Conservation (phyloP, 2,888 invertebrate species). For the Caenorhabditis zanzibari region DNA sequence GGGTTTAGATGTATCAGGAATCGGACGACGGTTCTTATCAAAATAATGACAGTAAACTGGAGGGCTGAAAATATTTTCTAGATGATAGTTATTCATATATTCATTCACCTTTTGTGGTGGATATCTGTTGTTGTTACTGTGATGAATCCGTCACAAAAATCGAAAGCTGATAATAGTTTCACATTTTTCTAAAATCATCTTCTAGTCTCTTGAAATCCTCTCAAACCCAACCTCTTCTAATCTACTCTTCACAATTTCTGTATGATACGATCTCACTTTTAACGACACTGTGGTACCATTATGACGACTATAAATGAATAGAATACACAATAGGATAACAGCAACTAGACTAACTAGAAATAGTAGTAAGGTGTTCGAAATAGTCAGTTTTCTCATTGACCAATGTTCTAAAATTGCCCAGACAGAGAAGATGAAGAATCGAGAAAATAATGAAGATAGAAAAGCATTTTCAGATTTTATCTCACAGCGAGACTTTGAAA, state of each 20-base stretch:
- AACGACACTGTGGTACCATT: not conserved
- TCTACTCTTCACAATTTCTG: not conserved
- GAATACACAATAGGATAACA: not conserved
- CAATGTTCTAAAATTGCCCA: constrained; percentile 6
- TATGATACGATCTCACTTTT: constrained; percentile 5
- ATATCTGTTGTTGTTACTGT: not conserved
- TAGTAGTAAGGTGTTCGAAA: not conserved
- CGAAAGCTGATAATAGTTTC: constrained; percentile 20
- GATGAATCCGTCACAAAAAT: constrained; percentile 10
- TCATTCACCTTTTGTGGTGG: not conserved
- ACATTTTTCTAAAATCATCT: constrained; percentile 8
- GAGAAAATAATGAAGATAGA: constrained; percentile 28
- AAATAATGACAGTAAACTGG: constrained; percentile 40
- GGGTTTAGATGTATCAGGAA: constrained; percentile 25
- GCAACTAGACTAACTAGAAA: not conserved
- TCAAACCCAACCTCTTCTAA: not conserved
- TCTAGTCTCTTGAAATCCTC: too few relatives aligned
- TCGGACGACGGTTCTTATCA: constrained; percentile 16
- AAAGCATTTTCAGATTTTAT: constrained; percentile 61
- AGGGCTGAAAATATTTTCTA: not conserved
- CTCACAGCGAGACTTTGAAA: constrained; percentile 50
- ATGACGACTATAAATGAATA: not conserved
- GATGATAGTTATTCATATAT: not conserved
- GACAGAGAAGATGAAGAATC: not conserved
- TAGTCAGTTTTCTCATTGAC: constrained; percentile 13